Percentiles rank a stretch among this genome's conserved stretches.
phyloP scores from a whole-genome alignment of 1,140 invertebrate species.

The Portunus trituberculatus region DNA sequence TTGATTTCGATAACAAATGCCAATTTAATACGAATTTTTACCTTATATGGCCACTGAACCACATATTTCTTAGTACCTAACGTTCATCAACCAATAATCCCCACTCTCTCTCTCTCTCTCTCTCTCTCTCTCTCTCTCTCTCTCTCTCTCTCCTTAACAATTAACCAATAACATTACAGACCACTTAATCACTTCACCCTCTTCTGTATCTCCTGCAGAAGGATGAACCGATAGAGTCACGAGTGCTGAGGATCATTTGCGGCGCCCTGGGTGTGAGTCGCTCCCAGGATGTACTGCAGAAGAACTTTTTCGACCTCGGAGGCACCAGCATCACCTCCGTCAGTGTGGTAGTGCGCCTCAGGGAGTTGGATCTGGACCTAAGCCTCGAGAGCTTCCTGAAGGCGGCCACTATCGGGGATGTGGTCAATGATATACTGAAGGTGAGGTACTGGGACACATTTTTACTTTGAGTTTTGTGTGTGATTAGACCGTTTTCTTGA shows the following conservation, averaged over 20 bases:
- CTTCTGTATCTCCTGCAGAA: constrained; percentile 49
- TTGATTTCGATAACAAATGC: no score
- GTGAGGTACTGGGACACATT: no score
- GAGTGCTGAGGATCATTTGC: constrained; percentile 67
- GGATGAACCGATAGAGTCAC: constrained; percentile 67
- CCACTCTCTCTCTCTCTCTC: no score
- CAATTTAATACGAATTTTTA: no score
- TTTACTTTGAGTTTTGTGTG: no score
- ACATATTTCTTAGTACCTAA: no score
- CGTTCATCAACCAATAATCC: no score
- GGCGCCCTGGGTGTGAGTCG: constrained; percentile 55
- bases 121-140: no score
- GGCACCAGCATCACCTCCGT: constrained; percentile 66
- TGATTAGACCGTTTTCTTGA: no score
- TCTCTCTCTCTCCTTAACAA: no score
- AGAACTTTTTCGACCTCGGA: constrained; percentile 65
- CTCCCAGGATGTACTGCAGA: constrained; percentile 60
- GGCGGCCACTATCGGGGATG: constrained; percentile 65
- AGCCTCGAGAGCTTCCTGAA: constrained; percentile 68
- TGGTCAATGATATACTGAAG: constrained; percentile 70
- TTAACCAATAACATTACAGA: no score
- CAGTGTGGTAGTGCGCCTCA: constrained; percentile 63
- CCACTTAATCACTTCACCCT: background rate
- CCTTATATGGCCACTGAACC: no score
- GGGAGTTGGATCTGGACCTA: constrained; percentile 60